phyloP scores from a whole-genome alignment of 2,888 invertebrate species.

The Yponomeuta sedellus region DNA sequence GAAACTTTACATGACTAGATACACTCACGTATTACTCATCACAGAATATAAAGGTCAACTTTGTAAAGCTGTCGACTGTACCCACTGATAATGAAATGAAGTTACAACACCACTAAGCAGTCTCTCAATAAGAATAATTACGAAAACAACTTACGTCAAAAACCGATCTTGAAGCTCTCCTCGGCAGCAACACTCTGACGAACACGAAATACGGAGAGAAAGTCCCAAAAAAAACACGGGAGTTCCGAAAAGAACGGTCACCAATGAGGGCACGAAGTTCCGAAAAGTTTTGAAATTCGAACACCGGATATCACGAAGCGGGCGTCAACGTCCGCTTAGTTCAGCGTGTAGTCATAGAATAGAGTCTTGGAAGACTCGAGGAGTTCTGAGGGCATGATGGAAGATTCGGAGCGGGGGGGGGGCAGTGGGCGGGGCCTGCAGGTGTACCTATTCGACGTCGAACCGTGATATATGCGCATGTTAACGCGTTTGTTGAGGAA shows the following conservation, averaged over 20 bases:
- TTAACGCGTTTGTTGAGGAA: constrained; percentile 56
- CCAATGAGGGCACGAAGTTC: not conserved
- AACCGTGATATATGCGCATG: constrained; percentile 70
- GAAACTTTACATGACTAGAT: too few relatives aligned
- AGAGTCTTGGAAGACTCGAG: constrained; percentile 27
- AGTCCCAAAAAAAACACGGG: not conserved
- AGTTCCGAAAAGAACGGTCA: not conserved
- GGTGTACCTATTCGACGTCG: constrained; percentile 53
- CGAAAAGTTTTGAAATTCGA: constrained; percentile 35
- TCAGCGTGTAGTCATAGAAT: constrained; percentile 57
- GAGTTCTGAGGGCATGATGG: constrained; percentile 5
- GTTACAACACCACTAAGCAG: not conserved
- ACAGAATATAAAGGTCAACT: not conserved
- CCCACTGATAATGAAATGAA: not conserved
- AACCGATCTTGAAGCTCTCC: not conserved
- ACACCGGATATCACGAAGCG: constrained; percentile 38
- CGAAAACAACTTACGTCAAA: constrained; percentile 9
- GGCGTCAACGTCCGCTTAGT: constrained; percentile 40
- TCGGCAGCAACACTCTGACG: not conserved
- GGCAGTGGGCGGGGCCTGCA: constrained; percentile 56
- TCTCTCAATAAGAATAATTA: not conserved
- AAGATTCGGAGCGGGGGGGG: constrained; percentile 26
- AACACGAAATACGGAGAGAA: too few relatives aligned
- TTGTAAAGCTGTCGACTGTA: too few relatives aligned
- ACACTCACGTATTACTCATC: not conserved